Base-by-base conservation (phyloP, 2,113 vertebrate species). In the Clupea harengus region DNA sequence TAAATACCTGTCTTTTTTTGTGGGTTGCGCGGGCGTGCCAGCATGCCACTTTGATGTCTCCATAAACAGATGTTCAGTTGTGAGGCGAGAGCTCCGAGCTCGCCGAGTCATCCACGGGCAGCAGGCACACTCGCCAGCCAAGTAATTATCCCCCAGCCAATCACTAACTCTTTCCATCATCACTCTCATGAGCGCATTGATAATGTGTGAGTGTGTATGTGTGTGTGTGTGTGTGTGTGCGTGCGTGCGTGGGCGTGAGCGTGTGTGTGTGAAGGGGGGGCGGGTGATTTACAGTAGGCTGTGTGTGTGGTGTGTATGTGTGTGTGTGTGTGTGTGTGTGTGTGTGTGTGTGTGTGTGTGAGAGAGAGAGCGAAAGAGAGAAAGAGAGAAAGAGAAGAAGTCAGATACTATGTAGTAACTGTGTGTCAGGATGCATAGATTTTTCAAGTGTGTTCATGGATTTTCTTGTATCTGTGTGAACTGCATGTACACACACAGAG, bases 21-120 rank as follows among this genome's bases (percentile, higher is more conserved):
- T 39, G 72, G 72, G 28, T 32, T 78, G 72, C 10, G 72, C 32
- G 72, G 72, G 32, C 13, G 28, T 78, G 72, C 32, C 72, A 17
- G 72, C 72, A 78, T 78, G 72, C 72, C 72, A 78, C 72, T 78
- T 78, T 78, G 72, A 78, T 78, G 72, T 39, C 72, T 78, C 72
- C 72, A 78, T 78, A 78, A 78, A 78, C 72, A 78, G 72, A 78
- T 78, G 72, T 78, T 39, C 2, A 15, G 4, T 39, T 11, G 32
- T 17, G 28, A 78, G 32, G 28, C 28, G 28, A 10, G 72, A 28
- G 28, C 72, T 3, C 2, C 11, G 32, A 32, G 25, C 25, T 9
- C 18, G 54, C 18, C 4, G 54, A 60, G 18, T 60, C 54, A 60
- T 20, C 0, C 54, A 47, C 64, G 32, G 64, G 25, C 64, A 72